Base-by-base conservation (phyloP, 1,140 invertebrate genomes). In the Habropoda laboriosa region DNA sequence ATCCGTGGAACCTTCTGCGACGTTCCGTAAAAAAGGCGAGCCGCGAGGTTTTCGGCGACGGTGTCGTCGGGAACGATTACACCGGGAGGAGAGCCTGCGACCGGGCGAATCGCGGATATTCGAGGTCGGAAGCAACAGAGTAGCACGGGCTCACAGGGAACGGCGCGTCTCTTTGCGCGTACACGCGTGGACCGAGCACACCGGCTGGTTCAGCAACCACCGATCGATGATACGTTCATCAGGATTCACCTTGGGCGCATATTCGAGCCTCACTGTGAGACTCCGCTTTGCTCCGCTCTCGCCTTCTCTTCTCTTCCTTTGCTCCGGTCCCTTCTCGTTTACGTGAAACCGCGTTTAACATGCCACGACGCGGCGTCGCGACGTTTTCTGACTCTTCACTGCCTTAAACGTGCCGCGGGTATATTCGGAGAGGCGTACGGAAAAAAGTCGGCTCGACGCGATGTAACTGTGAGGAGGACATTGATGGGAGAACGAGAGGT, bases 221-320 rank as follows among this genome's bases (percentile, higher is more conserved):
- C 55, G 81, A 85, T 82, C 83, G 81, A 82, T 82, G 83, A 85
- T 51, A 72, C 71, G 76, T 82, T 82, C 72, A 68, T 82, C 61
- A 38, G 61, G 75, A 61, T 80, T 78, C 73, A 73, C 68, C 67
- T 78, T 78, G 73, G 72, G 67, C 83, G 72, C 73, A 70, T 76
- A 77, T 79, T 78, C 68, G 77, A 32, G 42, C 45, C 67, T 51
- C 58, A 38, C 64, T 38, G n/a, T n/a, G 38, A 73, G 38, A 40
- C 42, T 67, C 32, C 32, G 42, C 49, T 55, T 40, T 21, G 35
- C 45, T 40, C 47, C 49, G 53, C n/a, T 21, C 16, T 60, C 6
- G 32, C 47, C 6, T 8, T 5, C 7, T n/a, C 21, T 10, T 12
- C 12, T 16, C 16, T n/a, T n/a, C 27, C 30, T 8, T 5, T 57